Conservation (phyloP, 2,797 vertebrate genomes). For the Ispidina lecontei region DNA sequence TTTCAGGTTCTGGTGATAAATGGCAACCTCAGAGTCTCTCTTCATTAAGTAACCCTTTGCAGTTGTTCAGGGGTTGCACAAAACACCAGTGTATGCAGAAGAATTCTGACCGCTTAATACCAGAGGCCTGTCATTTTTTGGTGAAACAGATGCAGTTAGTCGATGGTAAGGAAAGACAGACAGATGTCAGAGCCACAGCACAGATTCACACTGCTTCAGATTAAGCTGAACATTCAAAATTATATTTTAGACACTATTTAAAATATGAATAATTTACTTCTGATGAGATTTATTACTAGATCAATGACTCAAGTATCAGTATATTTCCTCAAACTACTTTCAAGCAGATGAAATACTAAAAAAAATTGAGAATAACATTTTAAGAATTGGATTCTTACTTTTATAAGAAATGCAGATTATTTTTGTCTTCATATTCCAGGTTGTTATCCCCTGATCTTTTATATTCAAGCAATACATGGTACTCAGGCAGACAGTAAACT, state of each 20-base stretch:
- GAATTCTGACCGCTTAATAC: background rate
- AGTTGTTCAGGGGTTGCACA: background rate
- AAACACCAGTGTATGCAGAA: background rate
- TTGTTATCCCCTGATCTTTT: background rate
- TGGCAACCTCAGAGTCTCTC: background rate
- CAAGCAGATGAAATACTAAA: background rate
- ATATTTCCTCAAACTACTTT: background rate
- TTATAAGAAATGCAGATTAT: background rate
- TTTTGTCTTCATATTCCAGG: background rate
- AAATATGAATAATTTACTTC: background rate
- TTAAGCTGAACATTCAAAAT: background rate
- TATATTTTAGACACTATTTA: background rate
- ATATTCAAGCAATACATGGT: background rate
- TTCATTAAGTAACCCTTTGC: background rate
- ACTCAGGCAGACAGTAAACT: background rate
- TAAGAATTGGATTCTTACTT: background rate
- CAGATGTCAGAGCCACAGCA: background rate
- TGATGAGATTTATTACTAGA: background rate
- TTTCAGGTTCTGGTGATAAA: background rate
- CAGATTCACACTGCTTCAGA: background rate
- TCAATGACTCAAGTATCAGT: background rate
- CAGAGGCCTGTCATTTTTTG: background rate
- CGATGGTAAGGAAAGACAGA: background rate
- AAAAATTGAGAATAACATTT: background rate
- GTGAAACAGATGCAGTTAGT: background rate